Evolutionary conservation across 2,888 invertebrate genomes (phyloP), one percentile per base, ranked within the genome.

Genomic region (Calliphora vomitoria): DNA sequence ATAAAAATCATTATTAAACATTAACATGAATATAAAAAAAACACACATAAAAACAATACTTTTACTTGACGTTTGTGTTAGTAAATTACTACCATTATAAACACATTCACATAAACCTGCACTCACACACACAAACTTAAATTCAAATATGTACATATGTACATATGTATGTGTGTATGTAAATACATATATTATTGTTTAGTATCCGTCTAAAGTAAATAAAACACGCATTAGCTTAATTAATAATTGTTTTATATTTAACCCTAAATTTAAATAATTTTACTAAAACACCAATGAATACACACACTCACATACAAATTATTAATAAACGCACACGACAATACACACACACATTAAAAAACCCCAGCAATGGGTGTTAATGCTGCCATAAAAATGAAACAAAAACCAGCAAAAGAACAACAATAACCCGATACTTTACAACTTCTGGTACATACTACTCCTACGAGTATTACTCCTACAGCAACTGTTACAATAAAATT

Each of bases 191-290:
- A 50, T 5, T n/a, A 13, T 50, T 79, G 31, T 78, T 81, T 66
- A 84, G 66, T 76, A 72, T n/a, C 44, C 64, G 58, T 41, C 35
- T 31, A 83, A 78, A 72, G 80, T 76, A 44, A 81, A 75, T 75
- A 80, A 64, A 83, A 84, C 80, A 76, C 80, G 76, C 80, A 75
- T 86, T 83, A 80, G 79, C 62, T 62, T 25, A 75, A 82, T 80
- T 75, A 79, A 74, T 79, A 66, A 78, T 68, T 68, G 38, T 66
- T 55, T 55, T 58, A 79, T 62, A 68, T 53, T 62, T 38, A 53
- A 81, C 66, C 64, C 25, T 47, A 53, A 71, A 64, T 68, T 80
- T 53, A 74, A 62, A 58, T 72, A 55, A 76, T 2, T 11, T 53
- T 35, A 13, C n/a, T 5, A 47, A 68, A 68, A 4, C 18, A 60